Percentiles rank a stretch among this genome's conserved stretches.
phyloP scores from a whole-genome alignment of 2,113 vertebrate genomes.

The Corynorhinus townsendii region DNA sequence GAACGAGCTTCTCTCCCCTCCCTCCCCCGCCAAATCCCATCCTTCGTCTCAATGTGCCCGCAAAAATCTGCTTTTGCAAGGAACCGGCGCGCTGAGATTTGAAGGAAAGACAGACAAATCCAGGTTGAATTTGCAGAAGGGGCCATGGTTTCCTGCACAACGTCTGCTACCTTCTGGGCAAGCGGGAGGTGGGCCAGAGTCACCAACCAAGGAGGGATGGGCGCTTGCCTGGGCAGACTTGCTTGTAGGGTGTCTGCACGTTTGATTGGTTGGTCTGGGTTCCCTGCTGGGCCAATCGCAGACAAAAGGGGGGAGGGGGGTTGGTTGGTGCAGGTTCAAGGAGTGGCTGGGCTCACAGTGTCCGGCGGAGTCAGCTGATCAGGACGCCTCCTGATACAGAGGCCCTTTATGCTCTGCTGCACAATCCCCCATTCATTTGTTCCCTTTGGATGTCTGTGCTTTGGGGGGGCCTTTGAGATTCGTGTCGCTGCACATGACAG shows the following conservation, averaged over 20 bases:
- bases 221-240: neutral
- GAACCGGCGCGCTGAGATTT: neutral
- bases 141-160: neutral
- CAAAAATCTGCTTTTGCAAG: neutral
- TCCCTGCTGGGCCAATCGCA: neutral
- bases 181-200: neutral
- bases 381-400: neutral
- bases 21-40: neutral
- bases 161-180: neutral
- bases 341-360: neutral
- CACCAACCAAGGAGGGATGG: neutral
- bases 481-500: neutral
- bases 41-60: neutral
- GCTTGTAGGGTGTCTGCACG: neutral
- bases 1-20: neutral
- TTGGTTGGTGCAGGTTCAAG: neutral
- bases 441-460: neutral
- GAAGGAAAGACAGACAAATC: neutral
- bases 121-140: neutral
- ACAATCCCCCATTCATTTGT: slow-evolving; percentile 23
- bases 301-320: neutral
- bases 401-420: slow-evolving; percentile 24
- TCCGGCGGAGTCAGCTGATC: neutral
- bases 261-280: neutral
- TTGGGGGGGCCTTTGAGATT: neutral